A percentile compares a stretch with the other conserved stretches of the same genome.
These are phyloP conservation scores for Eupristina koningsbergeri DNA, from an alignment of 1,140 invertebrate species.

Conservation along the genomic window DNA sequence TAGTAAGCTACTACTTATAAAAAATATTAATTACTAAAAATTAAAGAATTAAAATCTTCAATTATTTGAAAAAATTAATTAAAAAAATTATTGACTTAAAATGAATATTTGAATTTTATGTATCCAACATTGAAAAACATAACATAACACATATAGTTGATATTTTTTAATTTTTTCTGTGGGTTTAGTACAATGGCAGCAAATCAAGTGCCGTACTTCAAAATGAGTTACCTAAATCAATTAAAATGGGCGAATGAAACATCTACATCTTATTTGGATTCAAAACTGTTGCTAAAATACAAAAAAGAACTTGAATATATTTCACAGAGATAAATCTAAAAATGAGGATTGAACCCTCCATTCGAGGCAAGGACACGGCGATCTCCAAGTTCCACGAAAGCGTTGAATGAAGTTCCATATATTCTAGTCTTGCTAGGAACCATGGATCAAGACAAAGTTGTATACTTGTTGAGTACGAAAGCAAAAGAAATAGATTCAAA, in stretches of 20 bases:
- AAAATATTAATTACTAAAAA: too few relatives aligned
- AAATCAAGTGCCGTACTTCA: too few relatives aligned
- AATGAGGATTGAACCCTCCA: background rate
- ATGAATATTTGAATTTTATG: too few relatives aligned
- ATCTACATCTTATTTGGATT: background rate
- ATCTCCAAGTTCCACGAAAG: slow-evolving; percentile 39
- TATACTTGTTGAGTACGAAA: background rate
- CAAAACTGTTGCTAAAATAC: slow-evolving; percentile 16
- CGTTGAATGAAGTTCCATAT: slow-evolving; percentile 45
- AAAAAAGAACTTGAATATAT: slow-evolving; percentile 15
- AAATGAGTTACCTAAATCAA: too few relatives aligned
- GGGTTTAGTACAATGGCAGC: too few relatives aligned
- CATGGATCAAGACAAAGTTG: slow-evolving; percentile 48
- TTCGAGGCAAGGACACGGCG: background rate
- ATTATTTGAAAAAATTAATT: too few relatives aligned
- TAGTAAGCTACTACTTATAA: too few relatives aligned
- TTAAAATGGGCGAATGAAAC: background rate
- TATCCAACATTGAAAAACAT: too few relatives aligned
- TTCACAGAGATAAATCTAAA: slow-evolving; percentile 31
- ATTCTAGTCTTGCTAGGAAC: background rate
- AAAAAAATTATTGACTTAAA: too few relatives aligned
- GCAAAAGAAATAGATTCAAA: slow-evolving; percentile 10
- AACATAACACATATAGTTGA: too few relatives aligned
- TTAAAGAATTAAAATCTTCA: too few relatives aligned
- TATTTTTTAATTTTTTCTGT: too few relatives aligned